phyloP scores from a whole-genome alignment of 2,888 invertebrate genomes.

The Dasysyrphus albostriatus region DNA sequence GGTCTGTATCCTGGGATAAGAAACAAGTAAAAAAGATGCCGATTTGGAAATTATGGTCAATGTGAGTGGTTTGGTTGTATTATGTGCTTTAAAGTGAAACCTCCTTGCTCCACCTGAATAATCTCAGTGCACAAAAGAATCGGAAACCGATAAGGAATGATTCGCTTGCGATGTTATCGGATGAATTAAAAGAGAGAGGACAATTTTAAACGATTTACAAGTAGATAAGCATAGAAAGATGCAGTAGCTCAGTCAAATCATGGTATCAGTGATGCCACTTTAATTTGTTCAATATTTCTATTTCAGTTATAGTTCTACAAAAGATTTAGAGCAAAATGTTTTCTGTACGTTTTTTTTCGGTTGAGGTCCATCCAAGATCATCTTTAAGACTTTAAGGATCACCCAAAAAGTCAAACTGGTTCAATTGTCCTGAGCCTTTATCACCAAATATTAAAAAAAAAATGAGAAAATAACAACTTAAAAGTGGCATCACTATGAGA shows the following conservation, averaged over 20 bases:
- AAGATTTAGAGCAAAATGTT: too few species aligned
- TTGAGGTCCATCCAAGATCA: too few species aligned
- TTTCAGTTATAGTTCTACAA: too few species aligned
- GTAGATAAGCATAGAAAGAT: conserved; percentile 7
- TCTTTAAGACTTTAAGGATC: too few species aligned
- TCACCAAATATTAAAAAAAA: not conserved
- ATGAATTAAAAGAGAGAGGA: conserved; percentile 1
- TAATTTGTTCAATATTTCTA: not conserved
- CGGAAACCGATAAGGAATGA: conserved; percentile 43
- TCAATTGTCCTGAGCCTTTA: not conserved
- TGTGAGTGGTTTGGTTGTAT: conserved; percentile 22
- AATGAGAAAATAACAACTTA: not conserved
- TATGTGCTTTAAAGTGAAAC: not conserved
- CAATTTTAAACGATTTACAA: conserved; percentile 1
- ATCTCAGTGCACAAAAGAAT: conserved; percentile 8
- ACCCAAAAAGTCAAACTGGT: too few species aligned
- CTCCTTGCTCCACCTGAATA: not conserved
- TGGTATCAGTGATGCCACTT: conserved; percentile 12
- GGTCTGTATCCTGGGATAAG: conserved; percentile 49
- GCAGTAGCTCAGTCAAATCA: not conserved
- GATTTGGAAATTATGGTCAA: conserved; percentile 34
- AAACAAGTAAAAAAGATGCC: conserved; percentile 1
- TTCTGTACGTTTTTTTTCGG: too few species aligned
- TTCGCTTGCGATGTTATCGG: conserved; percentile 21
- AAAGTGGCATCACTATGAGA: conserved; percentile 11